Evolutionary conservation across 2,888 invertebrate species (phyloP), one percentile per base, ranked within the genome.

Genomic region (Chironomus tentans): DNA sequence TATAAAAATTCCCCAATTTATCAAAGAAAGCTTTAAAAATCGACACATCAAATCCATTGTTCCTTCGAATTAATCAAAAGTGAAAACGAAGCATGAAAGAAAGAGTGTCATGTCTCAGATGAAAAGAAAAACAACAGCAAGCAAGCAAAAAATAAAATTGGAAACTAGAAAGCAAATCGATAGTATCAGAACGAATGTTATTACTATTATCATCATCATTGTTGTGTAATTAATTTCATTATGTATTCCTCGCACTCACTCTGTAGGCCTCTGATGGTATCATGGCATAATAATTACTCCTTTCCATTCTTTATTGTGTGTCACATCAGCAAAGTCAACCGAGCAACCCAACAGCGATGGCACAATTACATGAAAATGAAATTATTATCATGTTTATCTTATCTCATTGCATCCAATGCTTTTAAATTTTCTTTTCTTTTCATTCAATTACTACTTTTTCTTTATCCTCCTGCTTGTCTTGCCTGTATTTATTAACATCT

Each of bases 321-420:
- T 73, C 73, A 73, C 73, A 28, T 46, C 21, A 70, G 18, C 62
- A 56, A 13, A 18, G 62, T 24, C 18, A 24, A 65, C 21, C 18
- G 21, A 50, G 56, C n/a, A 62, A 47, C 15, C n/a, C 73, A 62
- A 46, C 47, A 72, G 24, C 46, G 46, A 46, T 73, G 73, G 65
- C 65, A 73, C 73, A 73, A 73, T 73, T 62, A 73, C 73, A 73
- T 50, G 46, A 56, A 73, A 73, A 73, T 73, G 28, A 73, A 61
- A 56, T 73, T 73, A 73, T 73, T 73, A 73, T 73, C 73, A 28
- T 61, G 38, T 65, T 73, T 73, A 65, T 73, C 73, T 73, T 73
- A 62, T 73, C 62, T 5, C 5, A 13, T 4, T 65, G 10, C 22
- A 21, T 22, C 15, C 12, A 62, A 62, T 47, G 50, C 13, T 15